Conservation (phyloP, 2,113 vertebrate genomes). For the Nycticebus coucang region DNA sequence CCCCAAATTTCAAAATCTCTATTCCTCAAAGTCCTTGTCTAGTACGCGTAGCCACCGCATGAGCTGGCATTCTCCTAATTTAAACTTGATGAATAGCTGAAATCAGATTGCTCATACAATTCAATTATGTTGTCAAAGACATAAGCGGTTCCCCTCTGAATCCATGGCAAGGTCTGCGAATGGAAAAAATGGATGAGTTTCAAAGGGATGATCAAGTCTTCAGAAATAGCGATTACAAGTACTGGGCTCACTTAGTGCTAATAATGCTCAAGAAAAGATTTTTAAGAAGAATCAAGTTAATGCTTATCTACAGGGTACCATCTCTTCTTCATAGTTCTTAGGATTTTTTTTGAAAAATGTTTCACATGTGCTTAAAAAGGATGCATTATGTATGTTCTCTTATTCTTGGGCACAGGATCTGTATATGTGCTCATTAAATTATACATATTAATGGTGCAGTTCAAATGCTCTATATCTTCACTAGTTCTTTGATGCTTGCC, state of each 20-base stretch:
- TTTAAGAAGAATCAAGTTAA: slow-evolving; percentile 8
- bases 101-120: slow-evolving; percentile 41
- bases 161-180: background rate
- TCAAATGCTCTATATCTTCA: background rate
- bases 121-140: slow-evolving; percentile 53
- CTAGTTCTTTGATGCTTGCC: background rate
- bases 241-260: background rate
- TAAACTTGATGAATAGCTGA: slow-evolving; percentile 42
- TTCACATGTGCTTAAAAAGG: background rate
- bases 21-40: background rate
- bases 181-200: slow-evolving; percentile 21
- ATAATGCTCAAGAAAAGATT: background rate
- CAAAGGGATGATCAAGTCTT: background rate
- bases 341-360: background rate
- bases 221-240: background rate
- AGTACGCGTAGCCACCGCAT: background rate
- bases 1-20: background rate
- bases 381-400: background rate
- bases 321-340: background rate
- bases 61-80: slow-evolving; percentile 59
- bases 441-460: background rate
- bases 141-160: background rate
- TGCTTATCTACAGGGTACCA: background rate
- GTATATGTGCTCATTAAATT: background rate
- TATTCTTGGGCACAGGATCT: background rate